These are phyloP conservation scores for Drosophila novamexicana DNA, from an alignment of 1,140 invertebrate species.

Conservation along the genomic window DNA sequence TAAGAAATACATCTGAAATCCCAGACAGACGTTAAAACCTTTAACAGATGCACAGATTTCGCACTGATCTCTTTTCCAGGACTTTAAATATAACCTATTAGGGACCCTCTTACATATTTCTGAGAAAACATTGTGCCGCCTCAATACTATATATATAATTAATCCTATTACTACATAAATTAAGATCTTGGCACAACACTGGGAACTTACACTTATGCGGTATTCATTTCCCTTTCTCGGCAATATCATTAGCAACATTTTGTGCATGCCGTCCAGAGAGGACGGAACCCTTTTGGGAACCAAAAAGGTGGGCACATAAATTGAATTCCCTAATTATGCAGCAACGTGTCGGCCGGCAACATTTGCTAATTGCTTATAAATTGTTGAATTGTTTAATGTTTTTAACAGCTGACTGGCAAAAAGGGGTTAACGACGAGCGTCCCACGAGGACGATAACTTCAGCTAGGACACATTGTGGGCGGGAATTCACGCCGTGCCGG, in stretches of 20 bases:
- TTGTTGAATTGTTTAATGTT: constrained; percentile 70
- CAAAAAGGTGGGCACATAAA: constrained; percentile 43
- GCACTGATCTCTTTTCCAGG: too few species aligned
- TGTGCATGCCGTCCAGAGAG: neutral
- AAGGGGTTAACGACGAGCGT: constrained; percentile 66
- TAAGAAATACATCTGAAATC: too few species aligned
- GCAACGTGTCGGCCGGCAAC: constrained; percentile 35
- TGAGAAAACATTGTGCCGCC: too few species aligned
- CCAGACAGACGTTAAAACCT: too few species aligned
- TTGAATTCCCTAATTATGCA: constrained; percentile 63
- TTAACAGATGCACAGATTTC: too few species aligned
- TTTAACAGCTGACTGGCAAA: constrained; percentile 58
- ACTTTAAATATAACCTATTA: too few species aligned
- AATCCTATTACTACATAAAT: too few species aligned
- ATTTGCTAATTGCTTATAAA: constrained; percentile 75
- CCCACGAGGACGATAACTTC: constrained; percentile 42
- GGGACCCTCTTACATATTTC: too few species aligned
- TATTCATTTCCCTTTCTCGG: neutral
- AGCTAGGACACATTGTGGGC: constrained; percentile 10
- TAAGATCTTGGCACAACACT: neutral
- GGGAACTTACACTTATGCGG: neutral
- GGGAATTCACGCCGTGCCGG: constrained; percentile 9
- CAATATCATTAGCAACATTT: constrained; percentile 23
- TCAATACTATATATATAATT: too few species aligned
- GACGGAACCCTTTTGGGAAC: constrained; percentile 5